Evolutionary conservation across 2,113 vertebrate genomes (phyloP).

Genomic region (Drymodes brunneopygia): DNA sequence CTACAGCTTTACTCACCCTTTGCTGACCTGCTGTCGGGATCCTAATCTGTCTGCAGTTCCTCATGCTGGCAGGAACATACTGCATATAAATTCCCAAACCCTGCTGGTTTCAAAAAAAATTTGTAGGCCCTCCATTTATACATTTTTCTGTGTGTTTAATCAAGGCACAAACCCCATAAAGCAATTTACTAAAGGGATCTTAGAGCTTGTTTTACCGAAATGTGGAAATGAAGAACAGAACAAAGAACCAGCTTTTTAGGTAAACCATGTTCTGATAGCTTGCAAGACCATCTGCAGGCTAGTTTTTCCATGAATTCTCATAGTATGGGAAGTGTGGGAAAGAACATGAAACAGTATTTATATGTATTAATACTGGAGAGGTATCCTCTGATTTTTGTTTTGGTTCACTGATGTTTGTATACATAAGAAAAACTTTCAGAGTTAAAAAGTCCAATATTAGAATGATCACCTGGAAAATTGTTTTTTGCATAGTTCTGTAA

Average conservation of each 20-base stretch:
- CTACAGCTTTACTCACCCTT: accelerated
- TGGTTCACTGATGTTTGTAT: neutral
- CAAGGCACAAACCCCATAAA: neutral
- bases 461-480: neutral
- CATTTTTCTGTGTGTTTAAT: neutral
- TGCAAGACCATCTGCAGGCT: neutral
- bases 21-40: neutral
- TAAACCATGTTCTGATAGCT: neutral
- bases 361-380: neutral
- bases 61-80: neutral
- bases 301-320: neutral
- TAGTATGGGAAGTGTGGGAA: neutral
- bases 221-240: neutral
- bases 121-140: neutral
- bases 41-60: neutral
- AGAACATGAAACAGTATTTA: neutral
- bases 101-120: neutral
- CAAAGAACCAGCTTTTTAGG: neutral
- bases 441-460: neutral
- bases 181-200: neutral
- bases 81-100: neutral
- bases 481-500: neutral
- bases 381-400: neutral
- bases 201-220: neutral
- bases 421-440: neutral